phyloP scores from a whole-genome alignment of 2,888 invertebrate genomes.

The Oscheius sp. region DNA sequence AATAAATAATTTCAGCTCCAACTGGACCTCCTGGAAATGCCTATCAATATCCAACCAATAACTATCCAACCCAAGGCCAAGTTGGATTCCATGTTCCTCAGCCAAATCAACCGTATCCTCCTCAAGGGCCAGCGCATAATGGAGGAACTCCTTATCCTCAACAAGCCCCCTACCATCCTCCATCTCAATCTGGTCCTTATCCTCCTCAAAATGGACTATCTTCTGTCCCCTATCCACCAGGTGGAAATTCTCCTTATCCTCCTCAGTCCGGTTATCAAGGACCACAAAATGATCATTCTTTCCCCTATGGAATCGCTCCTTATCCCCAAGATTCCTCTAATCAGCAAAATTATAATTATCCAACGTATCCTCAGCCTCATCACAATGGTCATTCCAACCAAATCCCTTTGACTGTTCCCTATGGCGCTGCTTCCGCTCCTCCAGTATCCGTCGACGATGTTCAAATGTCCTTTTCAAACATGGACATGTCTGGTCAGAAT shows the following conservation, averaged over 20 bases:
- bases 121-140: neutral
- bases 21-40: neutral
- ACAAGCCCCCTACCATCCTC: constrained; percentile 1
- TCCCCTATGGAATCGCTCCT: neutral
- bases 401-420: too few species aligned
- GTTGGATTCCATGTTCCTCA: neutral
- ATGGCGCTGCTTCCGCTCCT: constrained; percentile 9
- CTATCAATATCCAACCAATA: neutral
- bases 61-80: neutral
- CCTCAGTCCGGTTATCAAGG: neutral
- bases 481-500: too few species aligned
- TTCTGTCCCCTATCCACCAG: neutral
- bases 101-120: constrained; percentile 1
- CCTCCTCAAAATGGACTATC: neutral
- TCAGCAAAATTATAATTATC: neutral
- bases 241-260: neutral
- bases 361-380: neutral
- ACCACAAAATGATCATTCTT: neutral
- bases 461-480: constrained; percentile 1
- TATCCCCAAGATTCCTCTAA: neutral
- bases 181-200: neutral
- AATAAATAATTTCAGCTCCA: neutral
- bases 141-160: neutral
- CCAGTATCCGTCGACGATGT: constrained; percentile 8
- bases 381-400: neutral